Base-by-base conservation (phyloP, 2,113 vertebrate species). In the Sander lucioperca region DNA sequence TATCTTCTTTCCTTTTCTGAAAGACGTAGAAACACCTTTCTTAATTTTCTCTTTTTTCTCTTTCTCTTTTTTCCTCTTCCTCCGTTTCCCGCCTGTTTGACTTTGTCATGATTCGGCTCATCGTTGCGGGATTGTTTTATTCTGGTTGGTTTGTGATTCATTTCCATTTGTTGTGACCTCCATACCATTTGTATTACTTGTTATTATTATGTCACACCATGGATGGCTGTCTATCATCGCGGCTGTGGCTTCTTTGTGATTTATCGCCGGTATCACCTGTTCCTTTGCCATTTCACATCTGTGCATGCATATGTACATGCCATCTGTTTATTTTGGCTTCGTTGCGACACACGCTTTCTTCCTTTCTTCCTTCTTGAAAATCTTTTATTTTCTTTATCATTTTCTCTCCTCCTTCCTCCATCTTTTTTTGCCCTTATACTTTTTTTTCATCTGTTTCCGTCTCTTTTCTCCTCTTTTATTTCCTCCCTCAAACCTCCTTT, bases 31-130 rank as follows among this genome's bases (percentile, higher is more conserved):
- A 69, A 72, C 95, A 93, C 96, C 94, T 96, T 94, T 95, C 96
- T 97, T 96, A 97, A 97, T 96, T 96, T 96, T 96, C 94, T 96
- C 96, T 96, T 79, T 62, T 91, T 93, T 89, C 78, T 90, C 94
- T 94, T 91, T 80, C 85, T 96, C 92, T 92, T 78, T 86, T 53
- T 95, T 53, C 74, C 81, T 89, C 63, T 62, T 78, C 61, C 82
- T 84, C 77, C 77, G 57, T 82, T 86, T 81, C 80, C 79, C 2
- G n/a, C 23, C 10, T 43, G 56, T 74, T 67, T 76, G 33, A 48
- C 47, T 7, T n/a, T 68, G 15, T 82, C 84, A 92, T 94, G 89
- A 51, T 89, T 88, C 81, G 78, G 80, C 87, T 93, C 51, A 50
- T 54, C 69, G 77, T 59, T 94, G 23, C 48, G 15, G 89, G 80